A percentile compares a stretch with the other conserved stretches of the same genome.
Evolutionary conservation across 2,797 vertebrate genomes (phyloP).

Genomic region (Onychomys torridus): DNA sequence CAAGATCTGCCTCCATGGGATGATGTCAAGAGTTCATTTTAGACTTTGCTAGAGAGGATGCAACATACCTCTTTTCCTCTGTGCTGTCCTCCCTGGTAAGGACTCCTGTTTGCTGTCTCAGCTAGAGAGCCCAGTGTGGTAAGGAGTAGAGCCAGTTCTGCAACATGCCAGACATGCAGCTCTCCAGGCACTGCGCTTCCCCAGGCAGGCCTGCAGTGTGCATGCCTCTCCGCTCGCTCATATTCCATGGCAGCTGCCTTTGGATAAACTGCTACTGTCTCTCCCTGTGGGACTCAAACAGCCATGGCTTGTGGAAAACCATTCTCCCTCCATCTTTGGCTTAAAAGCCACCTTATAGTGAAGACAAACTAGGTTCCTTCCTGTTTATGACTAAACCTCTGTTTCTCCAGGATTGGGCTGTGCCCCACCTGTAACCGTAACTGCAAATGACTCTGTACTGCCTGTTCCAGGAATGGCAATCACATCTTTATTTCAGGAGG

Average conservation of each 20-base stretch:
- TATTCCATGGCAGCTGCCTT: not conserved
- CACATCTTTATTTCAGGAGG: not conserved
- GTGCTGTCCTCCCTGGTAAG: not conserved
- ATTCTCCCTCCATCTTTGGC: not conserved
- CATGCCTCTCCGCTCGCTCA: not conserved
- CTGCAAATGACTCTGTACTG: not conserved
- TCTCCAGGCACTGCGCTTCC: not conserved
- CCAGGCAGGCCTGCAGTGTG: not conserved
- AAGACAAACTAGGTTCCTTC: not conserved
- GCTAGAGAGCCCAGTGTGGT: not conserved
- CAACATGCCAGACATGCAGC: not conserved
- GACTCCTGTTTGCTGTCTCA: not conserved
- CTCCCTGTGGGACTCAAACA: not conserved
- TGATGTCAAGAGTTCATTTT: not conserved
- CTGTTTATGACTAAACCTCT: not conserved
- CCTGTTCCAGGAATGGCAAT: not conserved
- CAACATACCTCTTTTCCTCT: not conserved
- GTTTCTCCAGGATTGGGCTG: not conserved
- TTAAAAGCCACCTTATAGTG: not conserved
- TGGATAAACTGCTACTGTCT: not conserved
- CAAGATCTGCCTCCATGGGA: not conserved
- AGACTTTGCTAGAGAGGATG: not conserved
- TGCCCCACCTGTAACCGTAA: not conserved
- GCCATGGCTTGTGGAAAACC: not conserved
- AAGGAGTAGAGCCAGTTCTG: not conserved